Evolutionary conservation across 2,797 vertebrate species (phyloP).

Genomic region (Eulemur albifrons): DNA sequence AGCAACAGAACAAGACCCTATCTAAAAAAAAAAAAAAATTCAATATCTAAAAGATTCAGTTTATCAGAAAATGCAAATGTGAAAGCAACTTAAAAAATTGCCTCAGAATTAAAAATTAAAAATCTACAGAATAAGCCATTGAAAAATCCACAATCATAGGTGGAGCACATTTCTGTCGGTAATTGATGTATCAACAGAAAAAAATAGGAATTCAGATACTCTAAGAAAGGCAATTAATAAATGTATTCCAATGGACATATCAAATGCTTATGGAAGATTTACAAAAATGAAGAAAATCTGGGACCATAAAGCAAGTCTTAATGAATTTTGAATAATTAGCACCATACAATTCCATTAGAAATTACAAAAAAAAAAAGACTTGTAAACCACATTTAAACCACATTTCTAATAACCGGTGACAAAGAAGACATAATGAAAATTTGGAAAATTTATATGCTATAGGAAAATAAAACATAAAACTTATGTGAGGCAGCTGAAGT

Average conservation of each 20-base stretch:
- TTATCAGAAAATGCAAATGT: not conserved
- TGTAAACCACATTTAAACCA: not conserved
- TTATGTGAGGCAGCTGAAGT: not conserved
- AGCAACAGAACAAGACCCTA: not conserved
- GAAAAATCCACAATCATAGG: not conserved
- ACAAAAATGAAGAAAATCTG: not conserved
- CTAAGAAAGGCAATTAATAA: not conserved
- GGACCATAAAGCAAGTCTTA: not conserved
- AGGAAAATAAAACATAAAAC: not conserved
- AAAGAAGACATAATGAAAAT: not conserved
- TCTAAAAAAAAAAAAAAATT: not conserved
- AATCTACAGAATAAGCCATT: not conserved
- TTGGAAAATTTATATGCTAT: not conserved
- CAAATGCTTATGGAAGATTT: not conserved
- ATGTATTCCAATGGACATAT: not conserved
- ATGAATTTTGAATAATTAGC: not conserved
- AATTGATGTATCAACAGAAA: not conserved
- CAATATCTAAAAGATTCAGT: not conserved
- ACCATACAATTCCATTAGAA: not conserved
- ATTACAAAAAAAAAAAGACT: not conserved
- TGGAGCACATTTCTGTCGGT: not conserved
- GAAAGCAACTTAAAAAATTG: not conserved
- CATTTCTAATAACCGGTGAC: not conserved
- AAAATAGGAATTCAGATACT: not conserved
- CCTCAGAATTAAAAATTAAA: not conserved